Evolutionary conservation across 1,140 invertebrate species (phyloP), one percentile per base, ranked within the genome.

Genomic region (Tetragonula clypearis): DNA sequence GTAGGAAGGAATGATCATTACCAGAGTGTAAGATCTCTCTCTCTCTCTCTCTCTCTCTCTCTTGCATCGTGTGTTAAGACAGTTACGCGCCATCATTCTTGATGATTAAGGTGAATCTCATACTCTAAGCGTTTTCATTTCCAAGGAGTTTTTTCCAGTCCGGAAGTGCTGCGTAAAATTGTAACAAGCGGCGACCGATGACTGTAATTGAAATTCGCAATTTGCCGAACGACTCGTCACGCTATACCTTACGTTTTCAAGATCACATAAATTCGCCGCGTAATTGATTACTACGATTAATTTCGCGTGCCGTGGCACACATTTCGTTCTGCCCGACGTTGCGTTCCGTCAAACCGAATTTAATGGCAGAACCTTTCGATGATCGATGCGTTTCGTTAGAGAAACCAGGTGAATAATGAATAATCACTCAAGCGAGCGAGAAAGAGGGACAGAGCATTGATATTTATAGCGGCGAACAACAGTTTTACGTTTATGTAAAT

Each of bases 1-100:
- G 60, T 49, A 26, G 35, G 41, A 78, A 65, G 60, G 58, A 78
- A 78, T 65, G 75, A 78, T 78, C 75, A 65, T 78, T 78, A 78
- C 75, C n/a, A 3, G 23, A 30, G 30, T 9, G 58, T 49, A 65
- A 23, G 41, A 78, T 65, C 35, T 65, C 41, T 49, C 6, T 49
- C 41, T 49, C 41, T 41, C 41, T 41, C 41, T 41, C 41, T 41
- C 41, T 41, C 41, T 41, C 41, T 41, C 8, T 41, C 41, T 41
- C 60, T 65, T 60, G 19, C 41, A n/a, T 65, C 75, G 23, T 26
- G 17, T 26, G 41, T 65, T 65, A 65, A 65, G 75, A 78, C 58
- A 78, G 75, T 78, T 60, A 30, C 49, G 75, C 75, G 75, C 58
- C 75, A 62, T 78, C 75, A 49, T 60, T 78, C 75, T 65, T 26